Conservation (phyloP, 1,140 invertebrate genomes). For the Subanguina moxae region DNA sequence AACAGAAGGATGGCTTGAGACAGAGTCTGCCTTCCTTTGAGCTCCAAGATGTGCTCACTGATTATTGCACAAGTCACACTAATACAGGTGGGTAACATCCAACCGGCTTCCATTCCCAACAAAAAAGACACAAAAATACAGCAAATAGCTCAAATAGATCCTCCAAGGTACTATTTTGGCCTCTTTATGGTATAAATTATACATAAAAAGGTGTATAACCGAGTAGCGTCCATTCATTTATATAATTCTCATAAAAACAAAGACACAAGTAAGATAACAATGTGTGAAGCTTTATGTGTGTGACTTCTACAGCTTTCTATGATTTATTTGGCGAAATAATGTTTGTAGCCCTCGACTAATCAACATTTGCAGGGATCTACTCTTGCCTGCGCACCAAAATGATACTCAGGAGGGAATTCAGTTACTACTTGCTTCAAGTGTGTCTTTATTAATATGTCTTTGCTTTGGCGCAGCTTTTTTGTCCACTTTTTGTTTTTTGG, state of each 20-base stretch:
- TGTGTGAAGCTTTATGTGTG: conserved; percentile 12
- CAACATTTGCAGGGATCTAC: conserved; percentile 40
- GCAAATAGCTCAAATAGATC: no score
- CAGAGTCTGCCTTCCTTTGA: conserved; percentile 77
- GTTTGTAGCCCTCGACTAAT: not conserved
- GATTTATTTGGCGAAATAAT: not conserved
- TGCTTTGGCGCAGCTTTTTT: not conserved
- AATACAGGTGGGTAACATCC: conserved; percentile 69
- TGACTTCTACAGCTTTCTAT: not conserved
- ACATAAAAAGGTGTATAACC: no score
- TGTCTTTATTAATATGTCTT: conserved; percentile 9
- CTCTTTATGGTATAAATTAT: no score
- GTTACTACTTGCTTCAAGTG: conserved; percentile 86
- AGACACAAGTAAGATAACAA: not conserved
- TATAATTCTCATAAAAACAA: no score
- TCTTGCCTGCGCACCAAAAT: conserved; percentile 83
- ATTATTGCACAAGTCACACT: conserved; percentile 89
- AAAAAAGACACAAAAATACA: no score
- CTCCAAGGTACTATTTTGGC: no score
- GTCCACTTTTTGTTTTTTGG: not conserved
- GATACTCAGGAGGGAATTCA: conserved; percentile 91
- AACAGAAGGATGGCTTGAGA: conserved; percentile 85
- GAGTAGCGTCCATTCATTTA: no score
- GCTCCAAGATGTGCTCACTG: conserved; percentile 81
- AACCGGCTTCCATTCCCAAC: no score